Conservation (phyloP, 2,113 vertebrate genomes). For the Phyllopteryx taeniolatus region DNA sequence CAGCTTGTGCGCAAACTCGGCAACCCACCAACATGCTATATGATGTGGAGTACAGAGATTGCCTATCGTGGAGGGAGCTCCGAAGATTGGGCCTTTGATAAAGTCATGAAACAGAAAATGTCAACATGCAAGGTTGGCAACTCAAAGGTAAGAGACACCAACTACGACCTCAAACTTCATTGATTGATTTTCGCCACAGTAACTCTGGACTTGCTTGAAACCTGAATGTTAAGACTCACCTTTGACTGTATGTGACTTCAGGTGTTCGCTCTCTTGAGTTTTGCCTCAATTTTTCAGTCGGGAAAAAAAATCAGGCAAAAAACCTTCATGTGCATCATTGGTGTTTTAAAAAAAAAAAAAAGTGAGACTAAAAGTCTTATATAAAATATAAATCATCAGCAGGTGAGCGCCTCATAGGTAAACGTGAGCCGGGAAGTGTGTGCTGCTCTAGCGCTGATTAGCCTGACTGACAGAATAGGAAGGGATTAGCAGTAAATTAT, state of each 20-base stretch:
- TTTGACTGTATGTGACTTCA: background rate
- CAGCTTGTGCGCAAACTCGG: too few relatives aligned
- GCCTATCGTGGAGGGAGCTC: too few relatives aligned
- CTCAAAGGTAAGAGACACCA: too few relatives aligned
- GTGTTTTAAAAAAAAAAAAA: too few relatives aligned
- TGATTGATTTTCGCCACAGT: too few relatives aligned
- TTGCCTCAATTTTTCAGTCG: background rate
- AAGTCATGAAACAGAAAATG: too few relatives aligned
- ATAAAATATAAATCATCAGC: background rate
- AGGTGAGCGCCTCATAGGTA: slow-evolving; percentile 1
- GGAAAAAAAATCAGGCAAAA: background rate
- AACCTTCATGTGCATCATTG: background rate
- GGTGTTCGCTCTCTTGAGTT: background rate
- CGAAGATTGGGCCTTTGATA: too few relatives aligned
- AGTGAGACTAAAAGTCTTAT: background rate
- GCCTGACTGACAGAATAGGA: slow-evolving; percentile 6
- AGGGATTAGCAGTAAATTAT: slow-evolving; percentile 5
- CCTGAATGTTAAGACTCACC: background rate
- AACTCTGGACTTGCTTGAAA: background rate
- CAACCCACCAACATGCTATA: too few relatives aligned
- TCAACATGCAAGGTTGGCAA: too few relatives aligned
- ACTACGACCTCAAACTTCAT: too few relatives aligned
- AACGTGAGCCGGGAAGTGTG: background rate
- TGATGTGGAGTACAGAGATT: too few relatives aligned
- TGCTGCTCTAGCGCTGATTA: slow-evolving; percentile 7